A percentile compares a stretch with the other conserved stretches of the same genome.
Conservation (phyloP, 2,113 vertebrate genomes). For the Hypomesus transpacificus region DNA sequence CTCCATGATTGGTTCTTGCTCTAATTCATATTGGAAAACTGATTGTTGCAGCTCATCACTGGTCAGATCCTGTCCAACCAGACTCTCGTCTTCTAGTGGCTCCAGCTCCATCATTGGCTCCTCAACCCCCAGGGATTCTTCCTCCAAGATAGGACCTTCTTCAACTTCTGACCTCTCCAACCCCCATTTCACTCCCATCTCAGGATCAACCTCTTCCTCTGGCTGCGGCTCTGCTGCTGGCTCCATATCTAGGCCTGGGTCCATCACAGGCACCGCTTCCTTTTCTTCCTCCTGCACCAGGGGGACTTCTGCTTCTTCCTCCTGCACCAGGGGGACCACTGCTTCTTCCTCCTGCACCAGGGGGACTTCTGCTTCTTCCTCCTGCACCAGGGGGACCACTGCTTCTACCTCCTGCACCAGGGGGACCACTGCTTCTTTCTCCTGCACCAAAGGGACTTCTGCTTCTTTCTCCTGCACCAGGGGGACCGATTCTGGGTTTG, state of each 20-base stretch:
- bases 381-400: background rate
- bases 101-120: conserved; percentile 7
- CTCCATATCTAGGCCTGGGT: background rate
- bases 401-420: background rate
- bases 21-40: background rate
- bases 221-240: background rate
- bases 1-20: conserved; percentile 9
- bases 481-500: background rate
- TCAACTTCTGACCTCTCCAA: background rate
- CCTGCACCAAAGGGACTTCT: background rate
- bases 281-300: background rate
- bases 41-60: background rate
- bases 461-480: conserved; percentile 7
- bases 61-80: background rate
- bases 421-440: background rate
- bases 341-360: background rate
- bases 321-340: background rate
- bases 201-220: conserved; percentile 4
- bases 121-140: conserved; percentile 1
- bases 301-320: background rate
- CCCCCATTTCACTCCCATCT: background rate
- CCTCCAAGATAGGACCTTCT: conserved; percentile 11
- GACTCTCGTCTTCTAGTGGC: background rate
- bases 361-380: background rate
- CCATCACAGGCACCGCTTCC: background rate